phyloP scores from a whole-genome alignment of 2,888 invertebrate species.

The Myathropa florea region DNA sequence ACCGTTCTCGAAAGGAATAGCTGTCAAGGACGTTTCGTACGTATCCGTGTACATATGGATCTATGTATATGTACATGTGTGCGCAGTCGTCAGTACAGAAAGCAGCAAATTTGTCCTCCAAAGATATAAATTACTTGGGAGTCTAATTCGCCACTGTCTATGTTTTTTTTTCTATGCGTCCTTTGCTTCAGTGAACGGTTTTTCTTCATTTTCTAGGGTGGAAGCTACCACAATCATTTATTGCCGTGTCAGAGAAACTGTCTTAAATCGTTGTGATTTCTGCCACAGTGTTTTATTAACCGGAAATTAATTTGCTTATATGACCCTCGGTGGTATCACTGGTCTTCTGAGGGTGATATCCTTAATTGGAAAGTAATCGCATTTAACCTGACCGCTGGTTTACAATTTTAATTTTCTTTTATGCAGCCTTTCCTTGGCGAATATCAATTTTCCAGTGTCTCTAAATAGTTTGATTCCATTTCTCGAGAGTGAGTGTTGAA shows the following conservation, averaged over 20 bases:
- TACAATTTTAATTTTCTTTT: constrained; percentile 38
- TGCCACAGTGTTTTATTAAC: constrained; percentile 59
- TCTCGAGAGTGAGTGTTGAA: not conserved
- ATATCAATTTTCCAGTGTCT: constrained; percentile 12
- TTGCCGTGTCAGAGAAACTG: constrained; percentile 59
- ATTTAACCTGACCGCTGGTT: constrained; percentile 42
- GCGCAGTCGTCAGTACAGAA: not conserved
- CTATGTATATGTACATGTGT: constrained; percentile 1
- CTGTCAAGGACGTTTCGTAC: constrained; percentile 9
- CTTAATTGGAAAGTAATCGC: constrained; percentile 50
- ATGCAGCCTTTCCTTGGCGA: not conserved
- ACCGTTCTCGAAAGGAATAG: constrained; percentile 6
- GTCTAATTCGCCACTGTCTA: constrained; percentile 33
- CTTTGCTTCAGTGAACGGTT: not conserved
- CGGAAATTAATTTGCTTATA: constrained; percentile 66
- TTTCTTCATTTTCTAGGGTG: not conserved
- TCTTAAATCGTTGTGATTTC: constrained; percentile 61
- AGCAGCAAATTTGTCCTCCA: constrained; percentile 36
- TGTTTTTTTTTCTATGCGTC: not conserved
- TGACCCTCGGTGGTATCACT: not conserved
- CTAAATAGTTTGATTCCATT: constrained; percentile 31
- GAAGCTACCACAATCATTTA: constrained; percentile 46
- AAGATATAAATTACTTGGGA: constrained; percentile 55
- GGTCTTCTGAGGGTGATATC: constrained; percentile 7
- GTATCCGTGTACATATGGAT: constrained; percentile 8